Evolutionary conservation across 2,797 vertebrate genomes (phyloP), one percentile per base, ranked within the genome.

Genomic region (Sparidentex hasta): DNA sequence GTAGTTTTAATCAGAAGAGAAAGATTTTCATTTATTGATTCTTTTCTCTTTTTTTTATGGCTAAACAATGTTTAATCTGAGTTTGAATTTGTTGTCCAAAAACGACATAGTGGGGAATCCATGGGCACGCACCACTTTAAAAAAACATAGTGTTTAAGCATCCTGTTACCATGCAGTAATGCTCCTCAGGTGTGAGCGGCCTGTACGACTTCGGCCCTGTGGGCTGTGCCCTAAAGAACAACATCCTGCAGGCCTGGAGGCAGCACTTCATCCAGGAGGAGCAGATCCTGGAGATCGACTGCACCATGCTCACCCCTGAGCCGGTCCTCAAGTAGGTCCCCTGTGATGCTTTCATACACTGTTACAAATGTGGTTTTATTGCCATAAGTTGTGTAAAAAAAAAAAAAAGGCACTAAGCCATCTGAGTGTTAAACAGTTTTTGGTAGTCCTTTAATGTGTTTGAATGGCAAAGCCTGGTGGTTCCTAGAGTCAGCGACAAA

Each of bases 181-280:
- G 47, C 69, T 85, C 62, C 71, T 57, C 91, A 99, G 98, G 98
- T 83, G 98, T 99, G 73, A 99, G 98, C 51, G 98, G 98, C 47
- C 92, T 99, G 55, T 99, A 99, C 8, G 98, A 99, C 89, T 99
- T 99, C 1, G 98, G 98, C 48, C 98, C 98, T 0, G 97, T 99
- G 48, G 98, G 98, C 27, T 99, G 98, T 68, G 97, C 98, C 72
- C 87, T 99, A 87, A 99, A 99, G 93, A 99, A 99, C 94, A 99
- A 99, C 89, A 97, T 98, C 68, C 95, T 99, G 82, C 98, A 99
- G 86, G 94, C 92, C 0, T 99, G 98, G 98, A 96, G 98, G 84
- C 97, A 99, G 90, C 98, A 99, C 93, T 99, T 99, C 73, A 99
- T 99, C 92, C 98, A 99, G 73, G 98, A 99, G 83, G 98, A 99